A percentile compares a stretch with the other conserved stretches of the same genome.
Evolutionary conservation across 2,113 vertebrate species (phyloP).

Genomic region (Ia io): DNA sequence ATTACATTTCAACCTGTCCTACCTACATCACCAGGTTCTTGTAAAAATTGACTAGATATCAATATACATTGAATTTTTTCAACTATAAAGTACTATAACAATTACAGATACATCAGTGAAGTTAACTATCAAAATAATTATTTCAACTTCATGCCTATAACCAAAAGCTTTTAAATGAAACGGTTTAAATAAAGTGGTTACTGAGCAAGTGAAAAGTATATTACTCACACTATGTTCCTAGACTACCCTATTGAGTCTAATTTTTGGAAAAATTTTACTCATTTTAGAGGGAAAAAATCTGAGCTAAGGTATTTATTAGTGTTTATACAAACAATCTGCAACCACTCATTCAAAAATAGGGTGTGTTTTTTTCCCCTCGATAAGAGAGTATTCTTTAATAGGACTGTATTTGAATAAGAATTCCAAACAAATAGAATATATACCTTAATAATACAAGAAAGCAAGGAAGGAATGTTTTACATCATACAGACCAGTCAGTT

Average conservation of each 20-base stretch:
- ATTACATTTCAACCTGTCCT: background rate
- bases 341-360: conserved; percentile 72
- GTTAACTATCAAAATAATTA: conserved; percentile 33
- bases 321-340: conserved; percentile 73
- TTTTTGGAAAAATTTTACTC: conserved; percentile 53
- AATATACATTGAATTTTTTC: background rate
- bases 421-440: conserved; percentile 75
- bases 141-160: conserved; percentile 36
- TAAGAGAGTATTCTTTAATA: conserved; percentile 61
- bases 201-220: conserved; percentile 39
- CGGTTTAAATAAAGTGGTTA: conserved; percentile 39
- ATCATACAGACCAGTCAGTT: conserved; percentile 67
- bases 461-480: conserved; percentile 69
- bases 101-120: background rate
- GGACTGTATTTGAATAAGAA: conserved; percentile 62
- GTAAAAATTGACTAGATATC: background rate
- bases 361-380: background rate
- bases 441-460: conserved; percentile 75
- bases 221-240: background rate
- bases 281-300: conserved; percentile 50
- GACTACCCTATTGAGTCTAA: background rate
- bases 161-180: conserved; percentile 10
- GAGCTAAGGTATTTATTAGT: conserved; percentile 81
- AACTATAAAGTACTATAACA: conserved; percentile 11
- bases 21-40: background rate